Conservation (phyloP, 2,797 vertebrate species). For the Galago senegalensis region DNA sequence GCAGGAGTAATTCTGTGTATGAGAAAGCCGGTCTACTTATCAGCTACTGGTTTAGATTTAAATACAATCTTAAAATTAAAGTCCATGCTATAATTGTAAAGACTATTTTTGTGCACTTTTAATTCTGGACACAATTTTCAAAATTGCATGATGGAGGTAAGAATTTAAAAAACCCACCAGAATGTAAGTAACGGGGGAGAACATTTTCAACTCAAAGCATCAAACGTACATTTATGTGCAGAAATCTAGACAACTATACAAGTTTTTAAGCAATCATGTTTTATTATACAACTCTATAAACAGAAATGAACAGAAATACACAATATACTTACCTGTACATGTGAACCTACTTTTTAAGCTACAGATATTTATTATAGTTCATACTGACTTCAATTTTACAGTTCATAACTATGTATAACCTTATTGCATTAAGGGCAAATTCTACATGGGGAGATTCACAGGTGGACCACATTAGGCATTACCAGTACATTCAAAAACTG, state of each 20-base stretch:
- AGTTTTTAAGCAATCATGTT: slow-evolving; percentile 95
- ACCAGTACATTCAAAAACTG: slow-evolving; percentile 91
- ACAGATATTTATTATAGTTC: slow-evolving; percentile 92
- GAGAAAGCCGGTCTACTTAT: slow-evolving; percentile 73
- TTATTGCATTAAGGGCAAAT: slow-evolving; percentile 95
- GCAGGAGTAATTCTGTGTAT: slow-evolving; percentile 84
- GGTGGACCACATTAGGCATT: slow-evolving; percentile 89
- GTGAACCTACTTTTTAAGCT: slow-evolving; percentile 93
- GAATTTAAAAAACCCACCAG: slow-evolving; percentile 89
- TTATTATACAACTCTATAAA: slow-evolving; percentile 98
- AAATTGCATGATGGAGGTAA: slow-evolving; percentile 89
- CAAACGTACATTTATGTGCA: slow-evolving; percentile 94
- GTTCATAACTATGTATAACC: slow-evolving; percentile 94
- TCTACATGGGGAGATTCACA: slow-evolving; percentile 91
- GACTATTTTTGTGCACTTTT: slow-evolving; percentile 88
- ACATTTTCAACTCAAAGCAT: slow-evolving; percentile 92
- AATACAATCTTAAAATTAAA: slow-evolving; percentile 86
- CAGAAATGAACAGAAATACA: slow-evolving; percentile 94
- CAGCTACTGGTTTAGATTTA: slow-evolving; percentile 82
- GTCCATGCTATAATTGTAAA: slow-evolving; percentile 88
- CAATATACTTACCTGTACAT: slow-evolving; percentile 96
- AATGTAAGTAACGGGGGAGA: slow-evolving; percentile 92
- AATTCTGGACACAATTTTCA: slow-evolving; percentile 87
- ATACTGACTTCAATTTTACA: slow-evolving; percentile 93
- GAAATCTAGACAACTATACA: slow-evolving; percentile 97